phyloP scores from a whole-genome alignment of 2,888 invertebrate genomes.

The Zaprionus obscuricornis region DNA sequence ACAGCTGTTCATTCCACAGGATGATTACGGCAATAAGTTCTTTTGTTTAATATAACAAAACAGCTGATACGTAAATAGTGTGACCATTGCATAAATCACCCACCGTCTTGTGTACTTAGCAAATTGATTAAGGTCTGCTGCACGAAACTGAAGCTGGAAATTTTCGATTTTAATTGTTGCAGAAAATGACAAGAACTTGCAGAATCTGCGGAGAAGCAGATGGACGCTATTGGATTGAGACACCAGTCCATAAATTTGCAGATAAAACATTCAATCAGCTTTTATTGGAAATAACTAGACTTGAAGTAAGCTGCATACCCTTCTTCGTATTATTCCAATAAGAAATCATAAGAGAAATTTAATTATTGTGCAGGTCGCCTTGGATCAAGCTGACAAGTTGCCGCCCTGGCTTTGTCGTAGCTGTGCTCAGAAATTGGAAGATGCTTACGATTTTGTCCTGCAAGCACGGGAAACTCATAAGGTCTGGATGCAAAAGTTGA shows the following conservation, averaged over 20 bases:
- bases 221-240: constrained; percentile 60
- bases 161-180: constrained; percentile 4
- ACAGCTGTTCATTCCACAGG: constrained; percentile 29
- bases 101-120: constrained; percentile 20
- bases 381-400: constrained; percentile 36
- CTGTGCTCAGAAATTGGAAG: constrained; percentile 50
- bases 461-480: constrained; percentile 51
- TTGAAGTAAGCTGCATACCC: constrained; percentile 44
- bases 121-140: constrained; percentile 10
- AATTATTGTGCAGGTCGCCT: constrained; percentile 28
- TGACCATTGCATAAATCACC: constrained; percentile 1
- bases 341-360: constrained; percentile 16
- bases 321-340: too few species aligned
- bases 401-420: constrained; percentile 57
- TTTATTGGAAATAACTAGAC: constrained; percentile 46
- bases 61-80: constrained; percentile 31
- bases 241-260: constrained; percentile 46
- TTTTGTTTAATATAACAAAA: too few species aligned
- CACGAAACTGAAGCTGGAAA: constrained; percentile 3
- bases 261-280: constrained; percentile 60
- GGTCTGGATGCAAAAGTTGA: constrained; percentile 38
- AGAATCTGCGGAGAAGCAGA: constrained; percentile 49
- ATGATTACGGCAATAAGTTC: too few species aligned
- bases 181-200: constrained; percentile 54
- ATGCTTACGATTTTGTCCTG: constrained; percentile 55